Evolutionary conservation across 1,140 invertebrate species (phyloP), one percentile per base, ranked within the genome.

Genomic region (Drosophila equinoxialis): DNA sequence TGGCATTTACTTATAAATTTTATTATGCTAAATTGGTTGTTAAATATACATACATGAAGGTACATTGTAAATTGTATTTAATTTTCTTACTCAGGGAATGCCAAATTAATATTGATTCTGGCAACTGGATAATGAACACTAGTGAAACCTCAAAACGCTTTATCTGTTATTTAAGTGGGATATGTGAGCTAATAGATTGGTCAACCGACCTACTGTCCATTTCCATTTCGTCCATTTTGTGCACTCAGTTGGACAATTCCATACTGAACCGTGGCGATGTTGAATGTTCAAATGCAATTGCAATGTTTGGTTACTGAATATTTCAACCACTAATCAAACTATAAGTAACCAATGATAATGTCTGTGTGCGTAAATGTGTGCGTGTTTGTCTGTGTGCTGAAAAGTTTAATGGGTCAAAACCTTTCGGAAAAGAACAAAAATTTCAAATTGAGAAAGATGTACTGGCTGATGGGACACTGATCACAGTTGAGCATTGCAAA

Each of bases 131-230:
- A 35, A 48, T 35, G 26, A 11, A 35, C 14, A 30, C 26, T n/a
- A 6, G 30, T 26, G 35, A 35, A 58, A 33, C 26, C 55, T 58
- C 55, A 58, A 58, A 58, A 35, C 26, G 30, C 33, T 59, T 37
- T 17, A 59, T 59, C 33, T 59, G 33, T 14, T 33, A 59, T 37
- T 37, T 37, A 37, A 14, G 33, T 26, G 23, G 3, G 30, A 35
- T 17, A 59, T 59, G 33, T 58, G 55, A 35, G 55, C n/a, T 10
- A 35, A 58, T 58, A 33, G 30, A 58, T 58, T 37, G 55, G 30
- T 37, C 33, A 58, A 17, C 30, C 55, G 26, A 58, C 55, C 37
- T 13, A 39, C 37, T 11, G 11, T 39, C 10, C 37, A 39, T 13
- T 35, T 35, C 30, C 30, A 58, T 58, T 59, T 30, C 2, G n/a